Evolutionary conservation across 2,113 vertebrate species (phyloP), one percentile per base, ranked within the genome.

Genomic region (Porphyrio hochstetteri): DNA sequence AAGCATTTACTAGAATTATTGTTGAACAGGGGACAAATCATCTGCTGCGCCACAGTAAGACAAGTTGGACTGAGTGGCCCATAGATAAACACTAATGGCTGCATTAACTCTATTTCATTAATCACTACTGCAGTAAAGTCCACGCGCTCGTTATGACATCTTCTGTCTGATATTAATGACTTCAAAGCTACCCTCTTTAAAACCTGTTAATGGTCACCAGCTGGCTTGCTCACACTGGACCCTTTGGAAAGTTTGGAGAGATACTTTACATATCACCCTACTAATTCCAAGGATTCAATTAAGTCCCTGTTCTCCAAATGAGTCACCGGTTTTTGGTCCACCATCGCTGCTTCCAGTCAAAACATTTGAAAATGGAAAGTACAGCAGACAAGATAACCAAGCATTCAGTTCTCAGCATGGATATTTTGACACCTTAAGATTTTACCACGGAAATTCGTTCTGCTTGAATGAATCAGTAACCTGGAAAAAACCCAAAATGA

Each of bases 351-450:
- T 97, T 97, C 94, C 93, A 97, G 86, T 72, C 86, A 94, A 95
- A 96, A 96, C 75, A 92, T 86, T 44, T 81, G 33, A 57, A 74
- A 95, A 91, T 94, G 93, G 95, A 96, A 96, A 91, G 70, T 56
- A 50, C 77, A 78, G 72, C 67, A 87, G 96, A 90, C 94, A 97
- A 95, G 80, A 97, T 57, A 85, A 93, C 70, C 89, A 92, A n/a
- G 44, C 59, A 57, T 15, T 77, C 56, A 40, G 56, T 57, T 68
- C n/a, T 44, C 46, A 16, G 33, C 5, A 25, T 81, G 80, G 88
- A 24, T 56, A 71, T 56, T 95, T 95, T 94, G 81, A 95, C 85
- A 94, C 96, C 91, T 96, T 53, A 55, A 64, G 44, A 60, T 60
- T 77, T 86, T 36, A 28, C 38, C 50, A 88, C 4, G 76, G 91